Conservation (phyloP, 92 coral and sea anemone genomes). For the Diadumene lineata region DNA sequence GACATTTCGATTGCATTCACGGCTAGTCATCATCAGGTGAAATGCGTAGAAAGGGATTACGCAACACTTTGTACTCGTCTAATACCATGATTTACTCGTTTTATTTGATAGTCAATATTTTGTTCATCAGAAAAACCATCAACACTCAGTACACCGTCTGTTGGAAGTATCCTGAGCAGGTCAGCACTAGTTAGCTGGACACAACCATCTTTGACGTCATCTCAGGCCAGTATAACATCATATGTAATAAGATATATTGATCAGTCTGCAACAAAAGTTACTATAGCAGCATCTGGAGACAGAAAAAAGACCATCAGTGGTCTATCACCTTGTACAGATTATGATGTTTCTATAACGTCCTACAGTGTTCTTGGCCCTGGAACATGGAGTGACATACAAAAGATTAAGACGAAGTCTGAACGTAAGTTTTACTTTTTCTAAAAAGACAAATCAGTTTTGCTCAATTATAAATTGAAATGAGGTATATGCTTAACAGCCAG, state of each 20-base stretch:
- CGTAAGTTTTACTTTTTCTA: slow-evolving; percentile 17
- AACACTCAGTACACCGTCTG: background rate
- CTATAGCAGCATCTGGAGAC: background rate
- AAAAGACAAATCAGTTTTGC: background rate
- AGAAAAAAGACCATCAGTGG: slow-evolving; percentile 6
- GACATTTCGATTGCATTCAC: too few species aligned
- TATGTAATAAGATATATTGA: slow-evolving; percentile 23
- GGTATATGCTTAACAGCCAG: background rate
- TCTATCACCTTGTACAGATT: slow-evolving; percentile 34
- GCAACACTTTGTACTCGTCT: background rate
- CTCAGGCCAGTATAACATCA: slow-evolving; percentile 14
- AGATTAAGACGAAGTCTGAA: slow-evolving; percentile 43
- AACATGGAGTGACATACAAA: slow-evolving; percentile 34
- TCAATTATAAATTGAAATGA: background rate
- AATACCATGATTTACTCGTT: background rate
- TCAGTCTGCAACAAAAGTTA: background rate
- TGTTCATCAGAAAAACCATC: slow-evolving; percentile 39
- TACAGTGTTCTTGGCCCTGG: slow-evolving; percentile 47
- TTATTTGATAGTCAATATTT: background rate
- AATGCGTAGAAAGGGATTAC: too few species aligned
- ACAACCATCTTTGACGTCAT: slow-evolving; percentile 5
- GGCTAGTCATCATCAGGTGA: too few species aligned
- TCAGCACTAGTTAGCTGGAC: slow-evolving; percentile 27
- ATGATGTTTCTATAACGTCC: slow-evolving; percentile 36
- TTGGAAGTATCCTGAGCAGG: slow-evolving; percentile 15